Conservation (phyloP, 2,113 vertebrate genomes). For the Corydoras maculifer region DNA sequence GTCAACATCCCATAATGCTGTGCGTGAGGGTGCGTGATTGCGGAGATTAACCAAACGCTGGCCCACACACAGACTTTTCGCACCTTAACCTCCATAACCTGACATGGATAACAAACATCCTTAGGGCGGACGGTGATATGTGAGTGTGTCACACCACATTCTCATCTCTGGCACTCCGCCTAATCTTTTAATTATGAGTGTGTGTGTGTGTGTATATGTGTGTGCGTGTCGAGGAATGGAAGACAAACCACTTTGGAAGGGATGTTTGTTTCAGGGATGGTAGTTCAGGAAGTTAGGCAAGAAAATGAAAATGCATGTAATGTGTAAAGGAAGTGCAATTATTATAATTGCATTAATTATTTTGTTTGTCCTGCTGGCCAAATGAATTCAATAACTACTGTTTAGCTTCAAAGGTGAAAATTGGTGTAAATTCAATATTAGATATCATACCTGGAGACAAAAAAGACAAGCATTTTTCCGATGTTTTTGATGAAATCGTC, state of each 20-base stretch:
- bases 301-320: not conserved
- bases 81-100: slow-evolving; percentile 44
- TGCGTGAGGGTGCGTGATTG: slow-evolving; percentile 36
- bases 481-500: too few relatives aligned
- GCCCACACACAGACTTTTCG: slow-evolving; percentile 24
- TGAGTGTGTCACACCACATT: slow-evolving; percentile 42
- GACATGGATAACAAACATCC: slow-evolving; percentile 44
- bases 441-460: too few relatives aligned
- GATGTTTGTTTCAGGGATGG: slow-evolving; percentile 27
- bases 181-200: slow-evolving; percentile 68
- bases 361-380: not conserved
- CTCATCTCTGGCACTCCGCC: slow-evolving; percentile 53
- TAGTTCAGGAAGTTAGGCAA: not conserved
- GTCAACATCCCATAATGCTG: slow-evolving; percentile 2
- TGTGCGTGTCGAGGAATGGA: slow-evolving; percentile 46
- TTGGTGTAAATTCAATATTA: too few relatives aligned
- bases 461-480: too few relatives aligned
- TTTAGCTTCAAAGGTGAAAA: too few relatives aligned
- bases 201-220: slow-evolving; percentile 40
- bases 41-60: slow-evolving; percentile 37
- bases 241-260: slow-evolving; percentile 26
- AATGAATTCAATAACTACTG: too few relatives aligned
- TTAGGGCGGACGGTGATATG: slow-evolving; percentile 36
- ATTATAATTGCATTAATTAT: not conserved
- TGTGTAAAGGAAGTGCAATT: not conserved